These are phyloP conservation scores for Heteronetta atricapilla DNA, from an alignment of 2,113 vertebrate species.

Conservation along the genomic window DNA sequence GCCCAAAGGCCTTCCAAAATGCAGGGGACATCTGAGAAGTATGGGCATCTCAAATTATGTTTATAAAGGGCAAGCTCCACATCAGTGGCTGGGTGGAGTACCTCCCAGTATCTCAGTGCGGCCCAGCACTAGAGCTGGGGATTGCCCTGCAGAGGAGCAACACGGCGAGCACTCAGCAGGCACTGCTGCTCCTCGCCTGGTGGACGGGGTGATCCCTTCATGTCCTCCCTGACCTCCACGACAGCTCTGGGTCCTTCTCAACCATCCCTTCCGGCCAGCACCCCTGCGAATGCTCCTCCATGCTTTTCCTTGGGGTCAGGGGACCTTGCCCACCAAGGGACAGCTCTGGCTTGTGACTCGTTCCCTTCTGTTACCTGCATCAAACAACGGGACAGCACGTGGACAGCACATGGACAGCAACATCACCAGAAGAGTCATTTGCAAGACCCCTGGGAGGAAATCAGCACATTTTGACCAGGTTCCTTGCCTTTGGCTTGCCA, in stretches of 20 bases:
- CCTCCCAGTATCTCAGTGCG: neutral
- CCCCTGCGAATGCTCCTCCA: too few species aligned
- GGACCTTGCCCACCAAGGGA: neutral
- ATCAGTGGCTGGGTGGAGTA: neutral
- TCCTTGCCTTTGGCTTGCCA: neutral
- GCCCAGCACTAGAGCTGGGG: neutral
- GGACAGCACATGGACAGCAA: neutral
- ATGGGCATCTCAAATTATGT: neutral
- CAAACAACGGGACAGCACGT: neutral
- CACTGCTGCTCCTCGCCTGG: too few species aligned
- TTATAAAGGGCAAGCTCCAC: neutral
- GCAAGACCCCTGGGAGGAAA: neutral
- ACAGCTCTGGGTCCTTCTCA: neutral
- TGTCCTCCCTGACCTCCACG: too few species aligned
- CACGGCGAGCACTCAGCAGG: too few species aligned
- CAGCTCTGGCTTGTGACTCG: neutral
- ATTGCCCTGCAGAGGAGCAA: neutral
- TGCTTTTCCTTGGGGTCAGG: too few species aligned
- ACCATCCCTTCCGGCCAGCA: neutral
- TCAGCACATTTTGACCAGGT: neutral
- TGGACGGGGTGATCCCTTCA: neutral
- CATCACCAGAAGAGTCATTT: neutral
- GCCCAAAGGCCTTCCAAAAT: conserved; percentile 10
- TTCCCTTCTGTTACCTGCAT: neutral
- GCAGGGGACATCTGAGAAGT: neutral